Evolutionary conservation across 2,113 vertebrate species (phyloP), one percentile per base, ranked within the genome.

Genomic region (Syrrhaptes paradoxus): DNA sequence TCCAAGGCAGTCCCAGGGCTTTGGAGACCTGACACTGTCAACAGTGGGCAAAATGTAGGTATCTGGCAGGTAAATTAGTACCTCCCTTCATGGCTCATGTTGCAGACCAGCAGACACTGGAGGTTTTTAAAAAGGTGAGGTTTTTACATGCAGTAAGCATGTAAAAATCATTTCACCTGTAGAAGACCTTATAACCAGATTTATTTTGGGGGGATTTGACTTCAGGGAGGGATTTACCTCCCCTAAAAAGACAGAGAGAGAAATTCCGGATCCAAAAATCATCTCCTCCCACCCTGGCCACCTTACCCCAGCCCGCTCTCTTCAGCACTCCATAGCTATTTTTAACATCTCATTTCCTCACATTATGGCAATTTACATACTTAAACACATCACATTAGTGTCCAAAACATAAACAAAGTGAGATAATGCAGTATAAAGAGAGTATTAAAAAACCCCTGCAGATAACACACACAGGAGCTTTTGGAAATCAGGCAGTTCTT

Each of bases 281-380:
- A 8, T 55, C 79, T 93, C 94, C n/a, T 63, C 90, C 78, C 70
- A 89, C n/a, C 25, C 70, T 91, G 94, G 91, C 89, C 91, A 95
- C 74, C 91, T 85, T 82, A 93, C 89, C 45, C 86, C 74, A 55
- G 20, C 41, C 49, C 9, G 4, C 66, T 72, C 85, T 81, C 41
- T 95, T 71, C 93, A 59, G 62, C 6, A 0, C 85, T 95, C 96
- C 32, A 11, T 17, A 93, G 97, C 90, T 98, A 98, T 98, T 98
- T 98, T 97, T 97, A 94, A 95, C 96, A 97, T 96, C 97, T 97
- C 97, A 97, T 98, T 98, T 97, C 97, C 98, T 98, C 94, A 41
- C 93, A 98, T 98, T 96, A 97, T 92, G 75, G 93, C 89, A 97
- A 97, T 97, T 97, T 98, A 97, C 98, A 98, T 98, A 96, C 97